Percentiles rank a stretch among this genome's conserved stretches.
These are phyloP conservation scores for Dinoponera quadriceps DNA, from an alignment of 1,140 invertebrate genomes.

Conservation along the genomic window DNA sequence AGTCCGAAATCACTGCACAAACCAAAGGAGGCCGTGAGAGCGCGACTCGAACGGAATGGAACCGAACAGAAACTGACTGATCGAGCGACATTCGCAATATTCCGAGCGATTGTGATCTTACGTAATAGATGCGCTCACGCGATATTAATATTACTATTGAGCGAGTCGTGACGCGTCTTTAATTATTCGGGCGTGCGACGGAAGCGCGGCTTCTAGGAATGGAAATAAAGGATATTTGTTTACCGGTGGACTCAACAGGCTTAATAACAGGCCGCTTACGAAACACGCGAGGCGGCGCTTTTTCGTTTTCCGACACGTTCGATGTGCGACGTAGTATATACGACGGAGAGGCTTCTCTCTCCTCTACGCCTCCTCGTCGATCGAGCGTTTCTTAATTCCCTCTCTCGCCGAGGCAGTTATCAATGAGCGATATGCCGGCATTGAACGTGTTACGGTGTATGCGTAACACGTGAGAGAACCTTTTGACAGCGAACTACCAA, in stretches of 20 bases:
- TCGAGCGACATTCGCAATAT: too few relatives aligned
- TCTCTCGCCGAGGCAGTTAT: conserved; percentile 25
- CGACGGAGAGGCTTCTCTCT: too few relatives aligned
- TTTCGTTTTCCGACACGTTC: too few relatives aligned
- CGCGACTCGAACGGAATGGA: not conserved
- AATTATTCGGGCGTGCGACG: not conserved
- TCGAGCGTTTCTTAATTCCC: not conserved
- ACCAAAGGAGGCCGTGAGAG: conserved; percentile 10
- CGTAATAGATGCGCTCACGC: not conserved
- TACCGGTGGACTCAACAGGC: not conserved
- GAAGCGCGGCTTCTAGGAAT: not conserved
- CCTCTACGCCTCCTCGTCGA: too few relatives aligned
- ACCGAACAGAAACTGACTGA: conserved; percentile 28
- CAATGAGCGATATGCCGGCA: conserved; percentile 11
- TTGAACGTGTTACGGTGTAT: not conserved
- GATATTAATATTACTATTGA: not conserved
- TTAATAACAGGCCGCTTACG: conserved; percentile 4
- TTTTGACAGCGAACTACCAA: not conserved
- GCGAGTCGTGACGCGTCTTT: not conserved
- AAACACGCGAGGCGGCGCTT: too few relatives aligned
- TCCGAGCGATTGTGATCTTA: not conserved
- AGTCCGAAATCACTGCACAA: conserved; percentile 63
- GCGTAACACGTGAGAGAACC: not conserved
- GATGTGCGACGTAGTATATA: too few relatives aligned
- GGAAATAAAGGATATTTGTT: conserved; percentile 1